These are phyloP conservation scores for Onthophagus taurus DNA, from an alignment of 1,140 invertebrate species.

Conservation along the genomic window DNA sequence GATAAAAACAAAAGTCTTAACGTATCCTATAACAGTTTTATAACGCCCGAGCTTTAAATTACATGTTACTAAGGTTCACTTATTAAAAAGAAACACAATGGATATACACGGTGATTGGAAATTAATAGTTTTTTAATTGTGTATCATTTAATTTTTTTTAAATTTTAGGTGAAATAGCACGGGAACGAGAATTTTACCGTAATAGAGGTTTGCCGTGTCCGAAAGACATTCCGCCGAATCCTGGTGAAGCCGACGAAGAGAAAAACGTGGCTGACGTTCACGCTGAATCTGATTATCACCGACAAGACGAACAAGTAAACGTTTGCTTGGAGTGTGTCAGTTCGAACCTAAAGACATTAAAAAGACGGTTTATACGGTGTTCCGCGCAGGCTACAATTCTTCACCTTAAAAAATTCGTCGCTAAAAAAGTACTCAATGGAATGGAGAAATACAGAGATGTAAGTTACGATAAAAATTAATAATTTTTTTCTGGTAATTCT, in stretches of 20 bases:
- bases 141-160: background rate
- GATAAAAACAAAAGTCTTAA: too few species aligned
- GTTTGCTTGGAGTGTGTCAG: constrained; percentile 82
- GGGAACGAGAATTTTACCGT: constrained; percentile 81
- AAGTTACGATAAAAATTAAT: constrained; percentile 37
- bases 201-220: constrained; percentile 75
- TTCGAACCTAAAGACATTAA: constrained; percentile 73
- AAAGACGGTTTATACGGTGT: constrained; percentile 83
- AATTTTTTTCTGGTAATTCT: background rate
- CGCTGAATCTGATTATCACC: constrained; percentile 83
- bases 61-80: too few species aligned
- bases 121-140: background rate
- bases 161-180: constrained; percentile 70
- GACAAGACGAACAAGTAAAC: constrained; percentile 92
- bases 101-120: too few species aligned
- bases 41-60: too few species aligned
- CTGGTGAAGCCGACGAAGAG: constrained; percentile 49
- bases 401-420: constrained; percentile 95
- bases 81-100: too few species aligned
- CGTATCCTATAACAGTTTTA: too few species aligned
- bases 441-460: constrained; percentile 94
- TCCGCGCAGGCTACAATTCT: constrained; percentile 94
- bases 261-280: constrained; percentile 55
- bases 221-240: constrained; percentile 70
- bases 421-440: constrained; percentile 84